Base-by-base conservation (phyloP, 2,113 vertebrate species). In the Saimiri boliviensis region DNA sequence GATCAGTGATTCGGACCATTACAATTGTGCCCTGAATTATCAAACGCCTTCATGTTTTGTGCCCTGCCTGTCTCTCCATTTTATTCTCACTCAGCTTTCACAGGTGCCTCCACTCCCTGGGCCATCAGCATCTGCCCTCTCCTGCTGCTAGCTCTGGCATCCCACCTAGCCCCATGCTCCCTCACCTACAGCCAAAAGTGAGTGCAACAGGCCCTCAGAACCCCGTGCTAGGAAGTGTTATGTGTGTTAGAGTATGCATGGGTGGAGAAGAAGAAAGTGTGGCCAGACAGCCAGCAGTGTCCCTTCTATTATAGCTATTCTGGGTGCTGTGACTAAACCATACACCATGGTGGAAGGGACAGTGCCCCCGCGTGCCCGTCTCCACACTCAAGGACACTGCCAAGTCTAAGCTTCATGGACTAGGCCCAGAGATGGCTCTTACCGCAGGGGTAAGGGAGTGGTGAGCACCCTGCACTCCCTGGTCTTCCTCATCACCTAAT, bases 61-160 rank as follows among this genome's bases (percentile, higher is more conserved):
- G 60, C 30, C 86, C 89, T 71, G 85, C 79, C 89, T 80, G 58
- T 42, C 40, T 86, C 9, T 71, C 21, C n/a, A 19, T 93, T 84
- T 87, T 79, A 52, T 52, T 92, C 35, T 58, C 35, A 30, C 21
- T 68, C n/a, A 10, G 37, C 19, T 81, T 56, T 89, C 74, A 11
- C 32, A 30, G 9, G 54, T 21, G 45, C 3, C 86, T 80, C 83
- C 30, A 8, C 19, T 85, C 93, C 63, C 85, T 68, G 84, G 77
- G 77, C 58, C 79, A 76, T 94, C 88, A 86, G 84, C 80, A 68
- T 92, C 63, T 76, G 86, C 71, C 83, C 86, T 93, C 60, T 32
- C 56, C 82, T 95, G 77, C 86, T 77, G 71, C 84, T 8, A 86
- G 90, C 84, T 95, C 92, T 90, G 96, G 86, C 95, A 98, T 93